Percentiles rank a stretch among this genome's conserved stretches.
Conservation (phyloP, 2,888 invertebrate genomes). For the Clepsis dumicolana region DNA sequence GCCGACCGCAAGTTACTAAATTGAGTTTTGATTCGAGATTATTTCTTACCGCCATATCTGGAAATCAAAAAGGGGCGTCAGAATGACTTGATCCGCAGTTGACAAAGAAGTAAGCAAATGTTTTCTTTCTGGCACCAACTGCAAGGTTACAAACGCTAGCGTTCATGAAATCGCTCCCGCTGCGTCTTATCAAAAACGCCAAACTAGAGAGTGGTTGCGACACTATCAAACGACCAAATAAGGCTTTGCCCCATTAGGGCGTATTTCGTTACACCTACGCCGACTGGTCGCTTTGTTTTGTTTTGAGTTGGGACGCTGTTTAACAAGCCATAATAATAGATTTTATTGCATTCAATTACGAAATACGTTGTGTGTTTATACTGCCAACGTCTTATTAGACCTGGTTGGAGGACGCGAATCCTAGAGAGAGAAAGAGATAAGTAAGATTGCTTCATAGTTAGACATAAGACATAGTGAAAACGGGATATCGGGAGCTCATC, state of each 20-base stretch:
- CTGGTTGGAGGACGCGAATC: background rate
- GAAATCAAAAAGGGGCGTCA: no score
- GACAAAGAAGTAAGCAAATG: no score
- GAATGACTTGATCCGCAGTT: no score
- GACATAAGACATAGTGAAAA: no score
- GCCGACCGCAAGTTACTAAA: no score
- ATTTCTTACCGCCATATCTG: no score
- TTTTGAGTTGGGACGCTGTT: constrained; percentile 16
- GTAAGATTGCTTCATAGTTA: no score
- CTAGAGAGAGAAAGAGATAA: background rate
- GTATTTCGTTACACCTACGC: constrained; percentile 42
- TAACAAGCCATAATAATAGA: constrained; percentile 16
- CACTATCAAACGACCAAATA: constrained; percentile 35
- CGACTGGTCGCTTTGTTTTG: constrained; percentile 12
- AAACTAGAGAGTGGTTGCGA: constrained; percentile 16
- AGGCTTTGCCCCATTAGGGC: constrained; percentile 32
- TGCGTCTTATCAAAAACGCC: background rate
- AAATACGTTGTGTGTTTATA: background rate
- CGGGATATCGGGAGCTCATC: no score
- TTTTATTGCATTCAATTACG: constrained; percentile 13
- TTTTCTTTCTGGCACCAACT: no score
- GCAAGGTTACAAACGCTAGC: background rate
- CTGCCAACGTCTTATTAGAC: background rate
- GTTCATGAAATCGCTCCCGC: constrained; percentile 26
- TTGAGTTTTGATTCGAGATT: no score